A percentile compares a stretch with the other conserved stretches of the same genome.
Evolutionary conservation across 1,140 invertebrate species (phyloP).

Genomic region (Cyrtorhinus lividipennis): DNA sequence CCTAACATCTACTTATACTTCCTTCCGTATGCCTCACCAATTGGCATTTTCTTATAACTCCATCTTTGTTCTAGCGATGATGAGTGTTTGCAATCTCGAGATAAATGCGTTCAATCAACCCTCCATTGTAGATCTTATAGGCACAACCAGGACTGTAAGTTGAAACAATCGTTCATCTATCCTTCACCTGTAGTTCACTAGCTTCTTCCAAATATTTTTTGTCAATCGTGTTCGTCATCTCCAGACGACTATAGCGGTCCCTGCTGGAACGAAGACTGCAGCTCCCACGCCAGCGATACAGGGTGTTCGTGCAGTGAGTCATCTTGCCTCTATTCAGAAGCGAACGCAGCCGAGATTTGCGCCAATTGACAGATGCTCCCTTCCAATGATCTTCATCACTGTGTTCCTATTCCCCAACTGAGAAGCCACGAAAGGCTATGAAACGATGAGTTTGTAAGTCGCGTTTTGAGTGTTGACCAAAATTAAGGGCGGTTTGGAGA

Average conservation of each 20-base stretch:
- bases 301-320: conserved; percentile 22
- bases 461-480: too few relatives aligned
- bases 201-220: too few relatives aligned
- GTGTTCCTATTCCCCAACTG: too few relatives aligned
- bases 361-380: conserved; percentile 19
- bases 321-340: conserved; percentile 19
- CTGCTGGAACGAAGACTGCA: conserved; percentile 21
- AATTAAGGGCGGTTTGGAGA: too few relatives aligned
- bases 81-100: conserved; percentile 11
- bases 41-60: not conserved
- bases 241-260: conserved; percentile 19
- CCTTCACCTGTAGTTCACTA: too few relatives aligned
- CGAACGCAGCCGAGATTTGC: conserved; percentile 18
- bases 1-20: too few relatives aligned
- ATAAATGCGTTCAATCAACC: conserved; percentile 20
- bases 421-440: too few relatives aligned
- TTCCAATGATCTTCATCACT: too few relatives aligned
- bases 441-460: too few relatives aligned
- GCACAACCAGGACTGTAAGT: conserved; percentile 5
- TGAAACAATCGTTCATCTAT: too few relatives aligned
- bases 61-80: conserved; percentile 13
- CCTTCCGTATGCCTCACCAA: too few relatives aligned
- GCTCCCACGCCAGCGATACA: conserved; percentile 19
- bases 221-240: too few relatives aligned
- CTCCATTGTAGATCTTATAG: conserved; percentile 8